phyloP scores from a whole-genome alignment of 2,797 vertebrate species.

The Pipistrellus pygmaeus region DNA sequence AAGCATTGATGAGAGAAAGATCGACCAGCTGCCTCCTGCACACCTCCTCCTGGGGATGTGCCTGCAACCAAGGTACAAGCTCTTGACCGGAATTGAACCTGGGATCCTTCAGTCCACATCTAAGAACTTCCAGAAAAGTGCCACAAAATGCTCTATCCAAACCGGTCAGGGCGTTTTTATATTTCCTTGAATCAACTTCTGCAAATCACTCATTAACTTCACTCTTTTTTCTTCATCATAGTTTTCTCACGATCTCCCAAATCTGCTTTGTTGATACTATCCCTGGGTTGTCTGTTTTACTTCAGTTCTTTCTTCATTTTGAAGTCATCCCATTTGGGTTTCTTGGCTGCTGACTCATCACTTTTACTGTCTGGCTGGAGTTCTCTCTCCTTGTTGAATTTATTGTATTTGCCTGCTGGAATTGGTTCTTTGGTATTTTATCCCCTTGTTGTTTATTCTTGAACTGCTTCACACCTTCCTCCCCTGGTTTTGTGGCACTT shows the following conservation, averaged over 20 bases:
- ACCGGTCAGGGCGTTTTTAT: too few species aligned
- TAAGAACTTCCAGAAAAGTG: too few species aligned
- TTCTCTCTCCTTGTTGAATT: constrained; percentile 75
- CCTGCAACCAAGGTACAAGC: too few species aligned
- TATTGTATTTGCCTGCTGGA: constrained; percentile 73
- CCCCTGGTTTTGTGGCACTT: constrained; percentile 82
- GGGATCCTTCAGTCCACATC: too few species aligned
- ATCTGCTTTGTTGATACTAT: constrained; percentile 93
- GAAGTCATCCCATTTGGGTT: constrained; percentile 91
- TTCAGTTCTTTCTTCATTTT: constrained; percentile 91
- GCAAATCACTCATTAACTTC: constrained; percentile 93
- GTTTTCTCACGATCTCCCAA: constrained; percentile 92
- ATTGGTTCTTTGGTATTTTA: constrained; percentile 83
- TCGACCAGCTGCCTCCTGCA: too few species aligned
- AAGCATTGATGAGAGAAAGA: too few species aligned
- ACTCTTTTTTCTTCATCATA: constrained; percentile 90
- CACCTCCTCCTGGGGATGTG: too few species aligned
- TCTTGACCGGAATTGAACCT: too few species aligned
- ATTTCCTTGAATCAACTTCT: constrained; percentile 93
- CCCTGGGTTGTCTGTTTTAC: constrained; percentile 90
- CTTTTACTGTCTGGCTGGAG: constrained; percentile 60
- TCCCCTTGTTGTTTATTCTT: constrained; percentile 84
- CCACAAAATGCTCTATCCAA: too few species aligned
- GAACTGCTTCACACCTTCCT: constrained; percentile 83
- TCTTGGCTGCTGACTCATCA: constrained; percentile 88